These are phyloP conservation scores for Physella acuta DNA, from an alignment of 1,140 invertebrate genomes.

Conservation along the genomic window DNA sequence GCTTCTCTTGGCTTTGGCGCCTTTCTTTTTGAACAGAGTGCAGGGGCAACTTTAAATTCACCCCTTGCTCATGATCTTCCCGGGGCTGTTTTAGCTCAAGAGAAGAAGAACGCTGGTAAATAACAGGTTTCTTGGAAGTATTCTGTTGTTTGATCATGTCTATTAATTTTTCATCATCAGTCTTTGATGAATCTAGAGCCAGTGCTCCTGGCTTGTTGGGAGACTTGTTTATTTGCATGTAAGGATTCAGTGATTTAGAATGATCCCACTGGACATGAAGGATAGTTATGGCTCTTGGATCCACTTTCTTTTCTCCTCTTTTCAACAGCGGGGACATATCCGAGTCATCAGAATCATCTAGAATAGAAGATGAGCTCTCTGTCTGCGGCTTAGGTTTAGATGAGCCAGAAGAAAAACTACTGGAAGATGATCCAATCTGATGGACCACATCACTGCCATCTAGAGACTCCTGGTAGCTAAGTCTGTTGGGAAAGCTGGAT, in stretches of 20 bases:
- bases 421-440: conserved; percentile 10
- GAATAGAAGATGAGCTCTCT: conserved; percentile 28
- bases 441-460: neutral
- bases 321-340: conserved; percentile 27
- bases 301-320: conserved; percentile 28
- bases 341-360: conserved; percentile 32
- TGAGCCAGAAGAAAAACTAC: conserved; percentile 15
- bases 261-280: conserved; percentile 40
- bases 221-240: neutral
- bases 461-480: conserved; percentile 40
- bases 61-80: neutral
- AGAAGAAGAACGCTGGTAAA: conserved; percentile 21
- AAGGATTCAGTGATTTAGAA: conserved; percentile 21
- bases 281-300: conserved; percentile 40
- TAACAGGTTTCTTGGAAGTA: conserved; percentile 21
- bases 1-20: conserved; percentile 12
- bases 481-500: conserved; percentile 52
- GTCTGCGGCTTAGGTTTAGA: conserved; percentile 8
- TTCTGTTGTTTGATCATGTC: conserved; percentile 38
- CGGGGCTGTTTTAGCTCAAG: conserved; percentile 9
- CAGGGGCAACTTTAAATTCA: conserved; percentile 8
- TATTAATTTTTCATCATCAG: conserved; percentile 55
- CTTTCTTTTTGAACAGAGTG: neutral
- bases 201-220: neutral
- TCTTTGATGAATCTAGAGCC: conserved; percentile 37